Conservation (phyloP, 2,888 invertebrate genomes). For the Leucophenga maculata region DNA sequence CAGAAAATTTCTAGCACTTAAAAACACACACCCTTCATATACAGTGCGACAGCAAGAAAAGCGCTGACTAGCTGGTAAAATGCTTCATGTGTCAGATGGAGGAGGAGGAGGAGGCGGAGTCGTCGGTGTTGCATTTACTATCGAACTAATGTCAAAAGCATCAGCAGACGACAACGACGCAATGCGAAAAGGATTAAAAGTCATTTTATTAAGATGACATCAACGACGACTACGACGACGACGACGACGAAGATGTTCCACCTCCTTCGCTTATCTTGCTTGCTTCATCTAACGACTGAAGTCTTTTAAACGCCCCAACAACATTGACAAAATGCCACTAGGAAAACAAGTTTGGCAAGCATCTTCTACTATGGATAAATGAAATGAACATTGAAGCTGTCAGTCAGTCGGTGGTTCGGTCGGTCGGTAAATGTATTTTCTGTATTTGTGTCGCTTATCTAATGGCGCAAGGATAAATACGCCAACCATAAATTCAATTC, state of each 20-base stretch:
- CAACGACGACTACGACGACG: slow-evolving; percentile 7
- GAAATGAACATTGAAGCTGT: neutral
- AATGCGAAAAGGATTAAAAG: slow-evolving; percentile 68
- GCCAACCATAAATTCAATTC: slow-evolving; percentile 18
- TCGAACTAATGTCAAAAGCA: slow-evolving; percentile 53
- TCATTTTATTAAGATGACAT: slow-evolving; percentile 54
- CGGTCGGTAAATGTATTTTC: neutral
- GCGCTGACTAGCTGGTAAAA: neutral
- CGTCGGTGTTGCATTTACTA: neutral
- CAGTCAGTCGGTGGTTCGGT: neutral
- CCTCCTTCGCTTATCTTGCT: neutral
- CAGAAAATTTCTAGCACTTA: no score
- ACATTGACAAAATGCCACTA: slow-evolving; percentile 32
- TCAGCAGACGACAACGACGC: slow-evolving; percentile 38
- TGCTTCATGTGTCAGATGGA: no score
- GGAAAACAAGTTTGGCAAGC: slow-evolving; percentile 2
- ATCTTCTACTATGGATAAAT: no score
- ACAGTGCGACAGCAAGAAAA: neutral
- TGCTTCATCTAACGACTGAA: neutral
- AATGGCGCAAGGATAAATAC: slow-evolving; percentile 18
- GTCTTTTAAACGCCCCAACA: neutral
- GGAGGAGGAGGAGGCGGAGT: no score
- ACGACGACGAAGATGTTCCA: neutral
- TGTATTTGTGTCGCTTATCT: slow-evolving; percentile 16
- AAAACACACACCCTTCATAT: no score